Base-by-base conservation (phyloP, 2,113 vertebrate genomes). In the Hoplias malabaricus region DNA sequence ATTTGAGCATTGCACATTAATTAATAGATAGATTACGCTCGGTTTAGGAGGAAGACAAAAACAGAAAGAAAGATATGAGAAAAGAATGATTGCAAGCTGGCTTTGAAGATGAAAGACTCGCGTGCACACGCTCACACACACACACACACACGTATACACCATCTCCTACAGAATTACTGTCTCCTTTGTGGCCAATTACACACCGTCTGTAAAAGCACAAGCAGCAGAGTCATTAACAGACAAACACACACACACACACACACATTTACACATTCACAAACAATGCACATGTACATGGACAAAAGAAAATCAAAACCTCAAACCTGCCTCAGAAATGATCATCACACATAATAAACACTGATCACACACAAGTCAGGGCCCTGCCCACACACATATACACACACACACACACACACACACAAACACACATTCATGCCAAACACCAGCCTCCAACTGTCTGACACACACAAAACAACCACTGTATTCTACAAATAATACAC, bases 141-240 rank as follows among this genome's bases (percentile, higher is more conserved):
- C 67, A 82, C 78, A 71, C 67, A 74, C 73, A 81, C 73, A 68
- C 63, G 79, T 79, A 73, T 63, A 76, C 73, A 82, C 71, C 59
- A 88, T 87, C 87, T 91, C 80, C 69, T 69, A 78, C 86, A 89
- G 85, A 91, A 90, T 89, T 88, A 87, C 85, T 86, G 86, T 90
- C 84, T 84, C 88, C 89, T 92, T 89, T 90, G 91, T 91, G 89
- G 89, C 87, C 88, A 90, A 90, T 92, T 92, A 91, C 57, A 33
- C 5, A 16, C 13, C 29, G n/a, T 14, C 27, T 14, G 25, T 5
- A 61, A 33, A 27, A 61, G 29, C 57, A 61, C 57, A 16, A 31
- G 53, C 74, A 53, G 73, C 83, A 80, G 54, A 68, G 21, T 75
- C 66, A 33, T 34, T 63, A 67, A 25, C 53, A 68, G n/a, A 23